A percentile compares a stretch with the other conserved stretches of the same genome.
phyloP scores from a whole-genome alignment of 2,888 invertebrate genomes.

The Andrena flavipes region DNA sequence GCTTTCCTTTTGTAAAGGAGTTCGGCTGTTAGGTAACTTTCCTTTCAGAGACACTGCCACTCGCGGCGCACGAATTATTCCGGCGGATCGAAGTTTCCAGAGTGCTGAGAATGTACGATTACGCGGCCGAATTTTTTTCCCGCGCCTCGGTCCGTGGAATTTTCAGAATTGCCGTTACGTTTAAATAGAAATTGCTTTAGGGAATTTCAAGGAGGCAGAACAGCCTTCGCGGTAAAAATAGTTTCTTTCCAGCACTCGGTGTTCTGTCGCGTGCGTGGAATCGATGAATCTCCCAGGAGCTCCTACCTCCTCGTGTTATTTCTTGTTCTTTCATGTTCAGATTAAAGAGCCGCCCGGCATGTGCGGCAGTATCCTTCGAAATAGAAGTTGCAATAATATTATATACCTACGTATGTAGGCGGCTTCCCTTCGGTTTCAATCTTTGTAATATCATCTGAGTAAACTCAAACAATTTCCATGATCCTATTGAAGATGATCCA shows the following conservation, averaged over 20 bases:
- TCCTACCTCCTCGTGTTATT: background rate
- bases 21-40: background rate
- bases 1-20: background rate
- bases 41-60: background rate
- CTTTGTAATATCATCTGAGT: too few species aligned
- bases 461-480: too few species aligned
- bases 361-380: background rate
- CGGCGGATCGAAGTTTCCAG: background rate
- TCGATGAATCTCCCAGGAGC: background rate
- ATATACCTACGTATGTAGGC: too few species aligned
- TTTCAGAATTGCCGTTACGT: background rate
- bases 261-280: background rate
- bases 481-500: too few species aligned
- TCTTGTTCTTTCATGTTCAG: background rate
- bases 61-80: background rate
- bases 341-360: background rate
- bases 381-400: background rate
- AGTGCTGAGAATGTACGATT: too few species aligned
- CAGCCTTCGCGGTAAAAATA: background rate
- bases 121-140: too few species aligned
- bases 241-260: background rate
- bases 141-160: too few species aligned
- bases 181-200: background rate
- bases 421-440: too few species aligned
- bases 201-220: background rate